A percentile compares a stretch with the other conserved stretches of the same genome.
These are phyloP conservation scores for Chauna torquata DNA, from an alignment of 2,113 vertebrate genomes.

Conservation along the genomic window DNA sequence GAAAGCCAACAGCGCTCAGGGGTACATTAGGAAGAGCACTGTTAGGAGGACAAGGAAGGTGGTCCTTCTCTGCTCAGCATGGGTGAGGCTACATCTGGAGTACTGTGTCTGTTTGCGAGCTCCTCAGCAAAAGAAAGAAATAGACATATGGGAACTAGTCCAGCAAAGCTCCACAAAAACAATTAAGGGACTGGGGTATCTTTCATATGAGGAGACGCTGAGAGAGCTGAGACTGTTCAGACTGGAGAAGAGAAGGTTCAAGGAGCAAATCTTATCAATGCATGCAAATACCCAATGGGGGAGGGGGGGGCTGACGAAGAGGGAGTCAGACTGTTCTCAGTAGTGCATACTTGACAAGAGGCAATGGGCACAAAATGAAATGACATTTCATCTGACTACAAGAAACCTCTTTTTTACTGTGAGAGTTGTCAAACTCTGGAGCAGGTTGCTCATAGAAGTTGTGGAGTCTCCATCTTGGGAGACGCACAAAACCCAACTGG, in stretches of 20 bases:
- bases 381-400: not conserved
- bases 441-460: not conserved
- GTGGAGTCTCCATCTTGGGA: not conserved
- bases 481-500: not conserved
- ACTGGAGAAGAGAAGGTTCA: not conserved
- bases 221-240: not conserved
- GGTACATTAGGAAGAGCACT: not conserved
- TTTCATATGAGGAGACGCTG: not conserved
- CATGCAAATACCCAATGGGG: not conserved
- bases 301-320: not conserved
- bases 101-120: not conserved
- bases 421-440: not conserved
- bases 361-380: not conserved
- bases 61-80: not conserved
- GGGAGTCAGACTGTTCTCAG: not conserved
- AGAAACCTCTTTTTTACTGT: not conserved
- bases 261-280: not conserved
- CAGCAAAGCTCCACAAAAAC: not conserved
- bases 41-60: not conserved
- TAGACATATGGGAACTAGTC: not conserved
- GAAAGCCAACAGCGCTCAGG: no score
- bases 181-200: not conserved
- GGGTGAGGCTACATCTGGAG: not conserved
- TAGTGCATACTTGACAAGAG: not conserved
- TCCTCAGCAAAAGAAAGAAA: not conserved